A percentile compares a stretch with the other conserved stretches of the same genome.
Conservation (phyloP, 2,113 vertebrate species). For the Alosa alosa region DNA sequence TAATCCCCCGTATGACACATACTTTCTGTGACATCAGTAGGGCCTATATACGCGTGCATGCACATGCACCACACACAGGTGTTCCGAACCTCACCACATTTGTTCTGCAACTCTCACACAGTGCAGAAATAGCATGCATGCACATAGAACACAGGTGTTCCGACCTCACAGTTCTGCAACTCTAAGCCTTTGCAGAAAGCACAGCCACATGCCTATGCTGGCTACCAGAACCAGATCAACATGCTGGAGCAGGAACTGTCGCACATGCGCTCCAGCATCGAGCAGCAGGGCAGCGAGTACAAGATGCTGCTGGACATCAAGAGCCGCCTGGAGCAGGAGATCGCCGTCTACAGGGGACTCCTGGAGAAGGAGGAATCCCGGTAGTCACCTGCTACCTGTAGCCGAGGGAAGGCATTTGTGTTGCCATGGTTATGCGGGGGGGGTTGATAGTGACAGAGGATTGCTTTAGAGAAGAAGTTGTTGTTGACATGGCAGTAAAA, state of each 20-base stretch:
- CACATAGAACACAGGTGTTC: too few relatives aligned
- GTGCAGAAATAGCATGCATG: too few relatives aligned
- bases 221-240: slow-evolving; percentile 72
- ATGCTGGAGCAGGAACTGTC: slow-evolving; percentile 66
- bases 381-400: slow-evolving; percentile 49
- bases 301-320: slow-evolving; percentile 74
- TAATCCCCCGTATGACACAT: too few relatives aligned
- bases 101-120: too few relatives aligned
- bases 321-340: slow-evolving; percentile 76
- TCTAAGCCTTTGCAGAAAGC: slow-evolving; percentile 66
- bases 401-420: not conserved
- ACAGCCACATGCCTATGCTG: too few relatives aligned
- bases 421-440: not conserved
- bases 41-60: too few relatives aligned
- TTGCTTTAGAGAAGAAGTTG: not conserved
- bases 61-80: too few relatives aligned
- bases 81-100: too few relatives aligned
- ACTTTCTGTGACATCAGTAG: too few relatives aligned
- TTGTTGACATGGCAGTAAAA: not conserved
- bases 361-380: slow-evolving; percentile 74
- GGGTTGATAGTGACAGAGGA: not conserved
- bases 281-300: slow-evolving; percentile 73
- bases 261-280: slow-evolving; percentile 67
- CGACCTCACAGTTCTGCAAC: not conserved
- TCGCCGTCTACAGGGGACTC: slow-evolving; percentile 74